Conservation (phyloP, 2,888 invertebrate genomes). For the Andrena haemorrhoa region DNA sequence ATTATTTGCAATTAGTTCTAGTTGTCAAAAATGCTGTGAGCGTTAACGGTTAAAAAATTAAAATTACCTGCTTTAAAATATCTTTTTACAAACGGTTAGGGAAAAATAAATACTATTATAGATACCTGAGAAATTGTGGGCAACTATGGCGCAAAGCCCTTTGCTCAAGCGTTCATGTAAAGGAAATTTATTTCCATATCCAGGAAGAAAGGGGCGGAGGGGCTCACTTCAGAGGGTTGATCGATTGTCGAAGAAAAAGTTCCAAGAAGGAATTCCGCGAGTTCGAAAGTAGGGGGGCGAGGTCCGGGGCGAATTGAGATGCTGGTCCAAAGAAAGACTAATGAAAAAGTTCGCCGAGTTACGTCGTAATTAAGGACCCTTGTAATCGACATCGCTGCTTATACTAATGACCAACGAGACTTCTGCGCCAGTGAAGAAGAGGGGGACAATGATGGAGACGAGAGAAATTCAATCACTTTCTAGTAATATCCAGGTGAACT, state of each 20-base stretch:
- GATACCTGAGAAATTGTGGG: too few species aligned
- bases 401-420: slow-evolving; percentile 65
- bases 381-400: slow-evolving; percentile 70
- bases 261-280: slow-evolving; percentile 35
- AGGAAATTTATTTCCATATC: slow-evolving; percentile 11
- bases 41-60: too few species aligned
- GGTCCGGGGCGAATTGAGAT: slow-evolving; percentile 35
- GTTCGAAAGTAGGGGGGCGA: slow-evolving; percentile 34
- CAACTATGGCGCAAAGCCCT: too few species aligned
- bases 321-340: slow-evolving; percentile 28
- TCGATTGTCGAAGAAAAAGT: slow-evolving; percentile 43
- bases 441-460: neutral
- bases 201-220: neutral
- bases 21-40: too few species aligned
- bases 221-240: slow-evolving; percentile 31
- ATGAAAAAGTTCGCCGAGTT: slow-evolving; percentile 61
- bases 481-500: slow-evolving; percentile 38
- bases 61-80: too few species aligned
- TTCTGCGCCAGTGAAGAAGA: slow-evolving; percentile 25
- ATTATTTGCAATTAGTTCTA: too few species aligned
- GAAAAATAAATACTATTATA: too few species aligned
- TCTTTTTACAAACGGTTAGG: too few species aligned
- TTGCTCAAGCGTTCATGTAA: neutral
- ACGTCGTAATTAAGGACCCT: slow-evolving; percentile 65
- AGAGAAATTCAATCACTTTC: slow-evolving; percentile 53